Percentiles rank a stretch among this genome's conserved stretches.
Conservation (phyloP, 2,113 vertebrate species). For the Pao palembangensis region DNA sequence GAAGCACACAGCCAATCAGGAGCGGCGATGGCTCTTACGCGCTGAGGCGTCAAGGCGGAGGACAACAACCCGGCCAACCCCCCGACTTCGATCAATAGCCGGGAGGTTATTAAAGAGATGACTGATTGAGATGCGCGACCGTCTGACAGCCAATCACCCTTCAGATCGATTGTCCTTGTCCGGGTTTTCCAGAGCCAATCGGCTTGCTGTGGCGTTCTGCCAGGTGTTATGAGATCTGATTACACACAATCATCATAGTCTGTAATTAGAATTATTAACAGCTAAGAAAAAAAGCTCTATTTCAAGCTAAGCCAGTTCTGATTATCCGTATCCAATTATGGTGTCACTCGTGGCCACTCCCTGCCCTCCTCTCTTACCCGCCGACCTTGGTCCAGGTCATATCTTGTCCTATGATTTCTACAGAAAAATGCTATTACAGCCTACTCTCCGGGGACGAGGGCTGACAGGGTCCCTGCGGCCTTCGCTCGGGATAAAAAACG, state of each 20-base stretch:
- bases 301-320: conserved; percentile 12
- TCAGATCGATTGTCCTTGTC: conserved; percentile 46
- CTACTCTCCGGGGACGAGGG: conserved; percentile 39
- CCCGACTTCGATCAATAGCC: conserved; percentile 41
- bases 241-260: conserved; percentile 23
- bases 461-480: conserved; percentile 36
- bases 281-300: not conserved
- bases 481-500: conserved; percentile 46
- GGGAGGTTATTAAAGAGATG: conserved; percentile 36
- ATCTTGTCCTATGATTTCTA: conserved; percentile 44
- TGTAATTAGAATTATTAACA: conserved; percentile 24
- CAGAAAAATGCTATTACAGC: conserved; percentile 61
- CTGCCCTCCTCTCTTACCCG: conserved; percentile 1
- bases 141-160: conserved; percentile 41
- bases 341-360: conserved; percentile 4
- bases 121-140: conserved; percentile 47
- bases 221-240: conserved; percentile 37
- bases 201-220: conserved; percentile 36
- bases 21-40: conserved; percentile 22
- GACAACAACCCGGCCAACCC: conserved; percentile 25
- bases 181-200: conserved; percentile 30
- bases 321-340: conserved; percentile 35
- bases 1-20: conserved; percentile 24
- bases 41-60: conserved; percentile 1
- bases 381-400: conserved; percentile 20